Conservation (phyloP, 2,113 vertebrate genomes). For the Theristicus caerulescens region DNA sequence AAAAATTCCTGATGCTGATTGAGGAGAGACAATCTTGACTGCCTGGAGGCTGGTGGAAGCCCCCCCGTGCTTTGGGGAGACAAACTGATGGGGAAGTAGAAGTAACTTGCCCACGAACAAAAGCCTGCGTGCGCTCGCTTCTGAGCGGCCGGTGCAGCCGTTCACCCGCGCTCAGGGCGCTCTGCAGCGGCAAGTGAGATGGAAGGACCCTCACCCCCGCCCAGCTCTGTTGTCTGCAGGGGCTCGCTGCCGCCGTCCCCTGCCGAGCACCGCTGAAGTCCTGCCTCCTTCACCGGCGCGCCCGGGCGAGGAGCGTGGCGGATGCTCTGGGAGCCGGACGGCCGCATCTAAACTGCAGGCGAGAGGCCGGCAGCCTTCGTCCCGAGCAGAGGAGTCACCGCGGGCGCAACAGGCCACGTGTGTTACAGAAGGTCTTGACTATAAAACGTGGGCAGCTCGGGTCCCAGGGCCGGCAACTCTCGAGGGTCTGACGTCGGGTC, state of each 20-base stretch:
- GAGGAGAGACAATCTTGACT: neutral
- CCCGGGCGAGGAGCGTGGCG: neutral
- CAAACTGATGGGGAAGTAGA: no score
- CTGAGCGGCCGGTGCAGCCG: neutral
- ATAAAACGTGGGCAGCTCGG: no score
- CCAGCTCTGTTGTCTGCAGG: neutral
- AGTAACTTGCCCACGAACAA: neutral
- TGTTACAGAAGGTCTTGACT: neutral
- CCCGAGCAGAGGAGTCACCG: neutral
- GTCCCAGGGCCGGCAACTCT: no score
- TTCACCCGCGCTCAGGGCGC: neutral
- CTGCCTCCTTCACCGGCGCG: neutral
- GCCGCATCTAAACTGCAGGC: no score
- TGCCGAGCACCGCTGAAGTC: neutral
- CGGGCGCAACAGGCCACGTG: neutral
- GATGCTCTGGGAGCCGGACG: neutral
- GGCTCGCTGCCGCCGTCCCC: no score
- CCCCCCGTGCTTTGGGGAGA: no score
- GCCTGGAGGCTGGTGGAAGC: neutral
- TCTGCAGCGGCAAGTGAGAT: neutral
- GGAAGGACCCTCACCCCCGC: neutral
- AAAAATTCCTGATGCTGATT: neutral
- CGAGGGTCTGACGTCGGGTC: neutral
- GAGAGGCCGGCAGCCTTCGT: neutral
- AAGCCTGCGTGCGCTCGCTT: no score